Base-by-base conservation (phyloP, 2,797 vertebrate species). In the Brotula barbata region DNA sequence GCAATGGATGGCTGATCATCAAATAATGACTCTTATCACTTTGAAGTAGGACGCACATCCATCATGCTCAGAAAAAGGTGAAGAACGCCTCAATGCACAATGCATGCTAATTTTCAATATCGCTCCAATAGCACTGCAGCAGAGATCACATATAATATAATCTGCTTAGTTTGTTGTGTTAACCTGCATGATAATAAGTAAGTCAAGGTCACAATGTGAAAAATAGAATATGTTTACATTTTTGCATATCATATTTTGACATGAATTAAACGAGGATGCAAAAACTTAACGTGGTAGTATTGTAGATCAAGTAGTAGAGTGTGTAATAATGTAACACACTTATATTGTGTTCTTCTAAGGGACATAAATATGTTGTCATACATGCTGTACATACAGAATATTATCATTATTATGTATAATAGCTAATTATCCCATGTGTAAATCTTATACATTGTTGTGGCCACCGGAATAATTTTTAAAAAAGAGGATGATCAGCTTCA, bases 21-120 rank as follows among this genome's bases (percentile, higher is more conserved):
- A 87, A 88, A 86, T 89, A 90, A 89, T 85, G 81, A 86, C 84
- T 85, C 78, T 82, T 87, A 89, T 89, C 89, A 84, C 82, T 80
- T 73, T 39, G 70, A 55, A 63, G 77, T 62, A 36, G 69, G 53
- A 80, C 52, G 58, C 83, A 83, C 87, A 90, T 90, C 87, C 81
- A 90, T 90, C 89, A 90, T 74, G 74, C 53, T 58, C 72, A 48
- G 68, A 73, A 85, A 85, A 83, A 85, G 80, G 85, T 81, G 77
- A 82, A 63, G 76, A 66, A 70, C 42, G 69, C 77, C 69, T 64
- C 71, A 65, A 68, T 81, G 84, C 63, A 34, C 78, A 78, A 37
- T 57, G 87, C 78, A 84, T 87, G 84, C 82, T 84, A 82, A 89
- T 89, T 84, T n/a, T 82, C 58, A 66, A 57, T 80, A 87, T 82